A percentile compares a stretch with the other conserved stretches of the same genome.
phyloP scores from a whole-genome alignment of 2,113 vertebrate species.

The Mesoclemmys tuberculata region DNA sequence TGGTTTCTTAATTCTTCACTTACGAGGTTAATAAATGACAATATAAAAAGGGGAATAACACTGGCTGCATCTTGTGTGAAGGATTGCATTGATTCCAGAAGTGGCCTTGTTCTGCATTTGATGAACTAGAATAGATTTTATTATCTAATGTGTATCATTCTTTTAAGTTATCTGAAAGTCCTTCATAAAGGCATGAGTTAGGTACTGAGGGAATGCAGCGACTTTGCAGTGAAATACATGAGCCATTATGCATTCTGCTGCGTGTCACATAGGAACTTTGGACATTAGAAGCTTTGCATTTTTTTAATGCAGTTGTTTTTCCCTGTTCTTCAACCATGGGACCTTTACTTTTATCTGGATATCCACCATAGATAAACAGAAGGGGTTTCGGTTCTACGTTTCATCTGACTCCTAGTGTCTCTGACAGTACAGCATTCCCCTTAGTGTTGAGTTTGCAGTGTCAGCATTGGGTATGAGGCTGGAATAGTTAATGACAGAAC shows the following conservation, averaged over 20 bases:
- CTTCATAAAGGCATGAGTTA: constrained; percentile 2
- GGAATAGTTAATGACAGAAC: rapidly evolving
- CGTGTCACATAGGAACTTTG: neutral
- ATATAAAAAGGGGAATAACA: constrained; percentile 30
- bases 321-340: neutral
- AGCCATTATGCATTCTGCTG: neutral
- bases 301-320: neutral
- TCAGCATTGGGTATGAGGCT: neutral
- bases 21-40: constrained; percentile 15
- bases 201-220: neutral
- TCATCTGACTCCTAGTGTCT: rapidly evolving
- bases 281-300: neutral
- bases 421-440: rapidly evolving
- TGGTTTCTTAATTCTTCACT: constrained; percentile 44
- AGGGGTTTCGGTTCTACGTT: neutral
- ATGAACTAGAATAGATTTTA: neutral
- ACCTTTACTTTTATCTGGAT: neutral
- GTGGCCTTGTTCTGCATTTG: neutral
- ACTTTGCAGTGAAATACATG: neutral
- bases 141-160: neutral
- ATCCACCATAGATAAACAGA: neutral
- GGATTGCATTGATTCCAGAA: constrained; percentile 20
- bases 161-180: constrained; percentile 31
- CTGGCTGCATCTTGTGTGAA: neutral
- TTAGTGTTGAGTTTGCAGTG: neutral